Base-by-base conservation (phyloP, 2,113 vertebrate genomes). In the Maylandia zebra region DNA sequence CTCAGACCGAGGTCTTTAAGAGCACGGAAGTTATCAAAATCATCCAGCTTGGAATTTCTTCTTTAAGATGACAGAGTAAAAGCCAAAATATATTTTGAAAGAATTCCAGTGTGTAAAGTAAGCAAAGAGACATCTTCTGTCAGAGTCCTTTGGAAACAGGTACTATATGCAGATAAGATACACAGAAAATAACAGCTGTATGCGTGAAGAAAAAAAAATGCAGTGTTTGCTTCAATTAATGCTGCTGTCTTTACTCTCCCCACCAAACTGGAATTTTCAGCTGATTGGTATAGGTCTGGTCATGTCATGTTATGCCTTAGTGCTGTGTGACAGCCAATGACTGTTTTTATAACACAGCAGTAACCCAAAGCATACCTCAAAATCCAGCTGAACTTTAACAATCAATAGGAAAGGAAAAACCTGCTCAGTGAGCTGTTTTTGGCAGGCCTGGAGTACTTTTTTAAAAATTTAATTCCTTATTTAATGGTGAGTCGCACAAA, bases 261-360 rank as follows among this genome's bases (percentile, higher is more conserved):
- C n/a, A 16, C 8, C n/a, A 71, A 71, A 43, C 0, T 0, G 1
- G 14, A 24, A 22, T 71, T 43, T 22, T 43, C 66, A 71, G n/a
- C 66, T 71, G 64, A 69, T 41, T 69, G 64, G 64, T 41, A 41
- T 69, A 14, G 64, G 64, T 69, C 64, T 41, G 11, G 36, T 22
- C 64, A 41, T 69, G 7, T 69, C 19, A 69, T 69, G 36, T 69
- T 43, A 71, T 16, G 66, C 36, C n/a, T 71, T 71, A 43, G 36
- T 41, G 36, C 66, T 71, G 36, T 43, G 36, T 41, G 36, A 71
- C 36, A 71, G 36, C 11, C 36, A 43, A 9, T 43, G n/a, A 43
- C 66, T 71, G 12, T 71, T 14, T 43, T 43, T 71, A 71, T 41
- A 71, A 43, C 1, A 5, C 12, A 22, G n/a, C n/a, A 71, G 66